Evolutionary conservation across 2,888 invertebrate species (phyloP), one percentile per base, ranked within the genome.

Genomic region (Spicauda simplicius): DNA sequence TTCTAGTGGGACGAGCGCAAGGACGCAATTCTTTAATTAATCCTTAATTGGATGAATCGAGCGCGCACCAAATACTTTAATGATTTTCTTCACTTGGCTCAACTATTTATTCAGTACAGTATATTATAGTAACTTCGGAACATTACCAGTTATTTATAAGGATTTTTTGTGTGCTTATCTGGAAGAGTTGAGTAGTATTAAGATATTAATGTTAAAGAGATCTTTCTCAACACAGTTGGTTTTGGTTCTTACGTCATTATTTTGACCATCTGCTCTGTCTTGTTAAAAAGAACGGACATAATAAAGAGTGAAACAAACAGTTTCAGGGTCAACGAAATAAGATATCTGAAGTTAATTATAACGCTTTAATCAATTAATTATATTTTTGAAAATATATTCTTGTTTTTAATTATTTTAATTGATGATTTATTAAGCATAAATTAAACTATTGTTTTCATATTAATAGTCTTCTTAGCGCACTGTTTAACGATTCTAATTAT

Each of bases 11-110:
- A 50, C 63, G 52, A 52, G 37, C 33, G 37, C 55, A 63, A 63
- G 63, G 63, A 63, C 57, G 57, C 64, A 45, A 33, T 64, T 64
- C 50, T 57, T 64, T 57, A 57, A 64, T 64, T 64, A 48, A 57
- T 57, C 19, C 30, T 64, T 64, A 64, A 56, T 64, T 64, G 56
- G 64, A 64, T 12, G 19, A 57, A 63, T 53, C 30, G 55, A 56
- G 55, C 18, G 64, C 19, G 64, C 37, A n/a, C 19, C 48, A 50
- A 61, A 37, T 53, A 37, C 37, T 19, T 19, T 37, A 11, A 41
- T 11, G 55, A 55, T 30, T 8, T 55, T 25, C 55, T 55, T 55
- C 20, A 30, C 20, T 1, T 55, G 53, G 20, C 18, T 52, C 8
- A 33, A 33, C 14, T 41, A 14, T 14, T 41, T 41, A 14, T 41